phyloP scores from a whole-genome alignment of 2,113 vertebrate genomes.

The Lates calcarifer region DNA sequence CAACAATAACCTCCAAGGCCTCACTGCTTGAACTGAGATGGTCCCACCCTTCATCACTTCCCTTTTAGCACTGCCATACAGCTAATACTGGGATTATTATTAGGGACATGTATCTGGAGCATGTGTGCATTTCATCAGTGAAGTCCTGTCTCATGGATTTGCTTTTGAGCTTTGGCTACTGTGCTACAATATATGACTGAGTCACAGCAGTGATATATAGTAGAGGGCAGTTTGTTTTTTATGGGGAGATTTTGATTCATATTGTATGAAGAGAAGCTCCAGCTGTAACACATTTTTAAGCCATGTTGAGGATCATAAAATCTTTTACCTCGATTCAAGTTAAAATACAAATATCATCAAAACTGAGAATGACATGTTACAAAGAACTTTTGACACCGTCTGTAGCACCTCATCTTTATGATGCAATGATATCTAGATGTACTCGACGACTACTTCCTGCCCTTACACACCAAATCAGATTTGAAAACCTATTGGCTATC shows the following conservation, averaged over 20 bases:
- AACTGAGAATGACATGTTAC: background rate
- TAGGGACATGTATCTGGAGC: slow-evolving; percentile 51
- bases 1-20: slow-evolving; percentile 76
- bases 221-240: background rate
- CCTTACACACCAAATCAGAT: slow-evolving; percentile 55
- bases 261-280: background rate
- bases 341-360: slow-evolving; percentile 8
- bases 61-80: slow-evolving; percentile 59
- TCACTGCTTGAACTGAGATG: slow-evolving; percentile 51
- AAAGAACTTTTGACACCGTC: slow-evolving; percentile 1
- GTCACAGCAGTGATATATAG: background rate
- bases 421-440: slow-evolving; percentile 43
- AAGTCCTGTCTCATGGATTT: slow-evolving; percentile 41
- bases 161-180: slow-evolving; percentile 29
- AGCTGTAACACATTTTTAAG: background rate
- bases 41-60: slow-evolving; percentile 75
- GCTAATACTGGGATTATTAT: slow-evolving; percentile 73
- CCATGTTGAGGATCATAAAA: background rate
- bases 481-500: slow-evolving; percentile 63
- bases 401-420: slow-evolving; percentile 25
- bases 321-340: background rate
- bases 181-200: slow-evolving; percentile 12
- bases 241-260: background rate
- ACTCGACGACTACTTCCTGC: slow-evolving; percentile 45
- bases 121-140: slow-evolving; percentile 45